Base-by-base conservation (phyloP, 2,113 vertebrate species). In the Entosphenus tridentatus region DNA sequence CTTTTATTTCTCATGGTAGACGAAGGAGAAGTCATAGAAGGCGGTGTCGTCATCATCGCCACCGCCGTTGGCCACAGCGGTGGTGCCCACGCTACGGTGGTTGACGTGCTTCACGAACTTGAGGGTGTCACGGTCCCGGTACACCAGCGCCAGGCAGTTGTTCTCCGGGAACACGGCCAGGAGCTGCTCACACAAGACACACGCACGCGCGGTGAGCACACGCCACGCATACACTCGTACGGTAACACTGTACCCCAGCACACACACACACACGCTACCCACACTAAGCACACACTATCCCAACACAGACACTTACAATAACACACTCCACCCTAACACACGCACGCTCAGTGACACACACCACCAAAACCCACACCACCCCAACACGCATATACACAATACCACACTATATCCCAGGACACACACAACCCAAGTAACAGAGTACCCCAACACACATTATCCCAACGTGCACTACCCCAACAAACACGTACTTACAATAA, bases 61-160 rank as follows among this genome's bases (percentile, higher is more conserved):
- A 69, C 76, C 74, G 71, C 73, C 77, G 57, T 59, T 74, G n/a
- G 73, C 76, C 39, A 78, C 74, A 75, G 86, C 86, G 70, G 72
- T 79, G 69, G 10, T 74, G 16, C 73, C 76, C 39, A 78, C 74
- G 75, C 87, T 86, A 70, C 73, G 80, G 69, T 87, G 82, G 75
- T 93, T 96, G 75, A 96, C 73, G 54, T 95, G 85, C 77, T 96
- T 96, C 74, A 96, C 86, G 75, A 98, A 98, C 73, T 85, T 89
- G 71, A 96, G 81, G 0, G 92, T 96, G 75, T 98, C 89, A 79
- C 79, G 88, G 75, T 98, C 93, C 81, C 89, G 84, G 76, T 92
- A 98, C 73, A 98, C 80, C 55, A 98, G 77, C 12, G 87, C 88
- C 71, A 98, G 80, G 57, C 84, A 87, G 75, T 98, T 96, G 73